Percentiles rank a stretch among this genome's conserved stretches.
Conservation (phyloP, 2,888 invertebrate species). For the Cyclophora punctaria region DNA sequence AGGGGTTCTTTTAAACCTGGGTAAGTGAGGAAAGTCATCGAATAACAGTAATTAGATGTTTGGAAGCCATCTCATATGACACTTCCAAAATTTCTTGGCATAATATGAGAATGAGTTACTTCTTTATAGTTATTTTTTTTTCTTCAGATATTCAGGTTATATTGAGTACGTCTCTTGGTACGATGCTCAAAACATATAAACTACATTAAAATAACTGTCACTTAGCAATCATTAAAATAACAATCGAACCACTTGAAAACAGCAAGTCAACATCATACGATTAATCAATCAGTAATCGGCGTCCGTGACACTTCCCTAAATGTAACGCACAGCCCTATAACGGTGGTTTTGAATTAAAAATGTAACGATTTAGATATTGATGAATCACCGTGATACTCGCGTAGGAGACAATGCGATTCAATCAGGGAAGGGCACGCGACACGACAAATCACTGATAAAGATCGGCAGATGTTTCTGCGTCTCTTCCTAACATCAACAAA, state of each 20-base stretch:
- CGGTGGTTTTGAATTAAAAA: constrained; percentile 48
- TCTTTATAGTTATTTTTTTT: no score
- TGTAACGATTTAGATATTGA: constrained; percentile 52
- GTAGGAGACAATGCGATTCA: constrained; percentile 33
- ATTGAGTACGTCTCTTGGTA: no score
- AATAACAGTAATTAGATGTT: no score
- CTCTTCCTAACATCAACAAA: no score
- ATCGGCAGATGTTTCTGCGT: constrained; percentile 49
- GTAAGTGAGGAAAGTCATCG: no score
- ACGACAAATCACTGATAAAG: constrained; percentile 47
- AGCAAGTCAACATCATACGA: constrained; percentile 26
- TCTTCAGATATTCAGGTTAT: no score
- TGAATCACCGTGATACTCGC: constrained; percentile 51
- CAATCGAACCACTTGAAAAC: constrained; percentile 13
- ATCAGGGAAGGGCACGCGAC: constrained; percentile 39
- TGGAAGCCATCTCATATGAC: no score
- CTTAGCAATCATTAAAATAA: background rate
- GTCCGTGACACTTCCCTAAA: constrained; percentile 36
- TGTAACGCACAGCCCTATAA: constrained; percentile 19
- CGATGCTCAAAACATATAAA: no score
- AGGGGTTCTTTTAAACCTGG: no score
- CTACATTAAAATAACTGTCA: no score
- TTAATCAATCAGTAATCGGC: constrained; percentile 46
- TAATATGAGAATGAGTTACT: no score
- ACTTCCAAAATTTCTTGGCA: no score